Conservation (phyloP, 2,113 vertebrate genomes). For the Pica pica region DNA sequence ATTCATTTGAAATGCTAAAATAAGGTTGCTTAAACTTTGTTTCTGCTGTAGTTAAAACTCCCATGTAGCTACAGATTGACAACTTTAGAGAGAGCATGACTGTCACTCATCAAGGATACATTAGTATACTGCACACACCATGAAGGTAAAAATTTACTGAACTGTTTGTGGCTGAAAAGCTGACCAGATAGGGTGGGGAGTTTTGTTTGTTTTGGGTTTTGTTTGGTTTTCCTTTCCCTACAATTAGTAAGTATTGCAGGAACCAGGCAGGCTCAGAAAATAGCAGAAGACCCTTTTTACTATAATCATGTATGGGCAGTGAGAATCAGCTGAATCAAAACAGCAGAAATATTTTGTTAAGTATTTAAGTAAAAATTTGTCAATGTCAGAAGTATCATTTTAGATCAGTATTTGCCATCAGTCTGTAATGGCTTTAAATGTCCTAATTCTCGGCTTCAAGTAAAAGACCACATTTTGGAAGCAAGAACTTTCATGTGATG, state of each 20-base stretch:
- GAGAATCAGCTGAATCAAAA: not conserved
- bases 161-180: slow-evolving; percentile 16
- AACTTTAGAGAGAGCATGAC: not conserved
- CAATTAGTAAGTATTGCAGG: not conserved
- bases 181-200: not conserved
- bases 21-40: not conserved
- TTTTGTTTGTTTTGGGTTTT: not conserved
- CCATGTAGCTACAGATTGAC: not conserved
- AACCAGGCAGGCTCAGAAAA: not conserved
- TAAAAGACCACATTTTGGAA: not conserved
- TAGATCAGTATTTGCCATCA: not conserved
- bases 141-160: not conserved
- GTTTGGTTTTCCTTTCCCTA: not conserved
- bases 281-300: not conserved
- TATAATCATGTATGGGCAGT: not conserved
- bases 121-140: not conserved
- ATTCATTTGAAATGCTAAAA: slow-evolving; percentile 3
- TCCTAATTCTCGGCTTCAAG: not conserved
- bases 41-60: slow-evolving; percentile 3
- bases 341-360: not conserved
- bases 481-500: not conserved
- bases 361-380: not conserved
- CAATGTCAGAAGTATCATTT: not conserved
- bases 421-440: not conserved
- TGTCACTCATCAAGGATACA: not conserved